These are phyloP conservation scores for Saguinus imperator DNA, from an alignment of 2,113 vertebrate genomes.

Conservation along the genomic window DNA sequence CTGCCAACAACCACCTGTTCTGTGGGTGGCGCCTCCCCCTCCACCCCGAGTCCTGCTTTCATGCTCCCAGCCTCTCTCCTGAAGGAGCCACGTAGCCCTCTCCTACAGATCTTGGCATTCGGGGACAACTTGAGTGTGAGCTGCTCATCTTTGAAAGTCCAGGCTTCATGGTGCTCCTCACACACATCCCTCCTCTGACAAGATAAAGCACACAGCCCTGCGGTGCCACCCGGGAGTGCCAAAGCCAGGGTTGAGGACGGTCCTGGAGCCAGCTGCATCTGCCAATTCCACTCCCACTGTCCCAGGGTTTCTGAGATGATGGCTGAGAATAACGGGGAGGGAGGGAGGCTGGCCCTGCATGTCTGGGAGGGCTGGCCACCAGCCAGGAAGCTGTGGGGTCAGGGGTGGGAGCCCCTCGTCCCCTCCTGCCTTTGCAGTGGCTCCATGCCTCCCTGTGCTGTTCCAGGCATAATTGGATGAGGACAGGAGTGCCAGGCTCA, in stretches of 20 bases:
- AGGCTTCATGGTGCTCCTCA: rapidly evolving
- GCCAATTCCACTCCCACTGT: background rate
- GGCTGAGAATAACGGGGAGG: background rate
- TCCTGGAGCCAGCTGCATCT: background rate
- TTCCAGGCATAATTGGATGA: background rate
- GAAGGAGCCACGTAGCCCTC: no score
- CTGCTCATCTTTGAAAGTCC: background rate
- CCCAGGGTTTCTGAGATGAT: background rate
- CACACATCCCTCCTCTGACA: background rate
- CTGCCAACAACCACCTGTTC: no score
- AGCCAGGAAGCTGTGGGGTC: background rate
- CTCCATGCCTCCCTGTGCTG: background rate
- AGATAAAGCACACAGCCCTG: background rate
- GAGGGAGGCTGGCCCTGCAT: background rate
- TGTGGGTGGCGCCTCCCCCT: rapidly evolving
- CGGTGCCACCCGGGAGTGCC: background rate
- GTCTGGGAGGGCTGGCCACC: background rate
- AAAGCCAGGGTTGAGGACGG: background rate
- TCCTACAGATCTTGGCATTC: background rate
- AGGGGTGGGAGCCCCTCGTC: background rate
- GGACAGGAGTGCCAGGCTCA: background rate
- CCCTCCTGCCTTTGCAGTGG: background rate
- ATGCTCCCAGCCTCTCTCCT: background rate
- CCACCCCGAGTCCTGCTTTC: rapidly evolving
- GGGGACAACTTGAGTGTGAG: background rate